phyloP scores from a whole-genome alignment of 2,797 vertebrate genomes.

The Pangasius mekongensis region DNA sequence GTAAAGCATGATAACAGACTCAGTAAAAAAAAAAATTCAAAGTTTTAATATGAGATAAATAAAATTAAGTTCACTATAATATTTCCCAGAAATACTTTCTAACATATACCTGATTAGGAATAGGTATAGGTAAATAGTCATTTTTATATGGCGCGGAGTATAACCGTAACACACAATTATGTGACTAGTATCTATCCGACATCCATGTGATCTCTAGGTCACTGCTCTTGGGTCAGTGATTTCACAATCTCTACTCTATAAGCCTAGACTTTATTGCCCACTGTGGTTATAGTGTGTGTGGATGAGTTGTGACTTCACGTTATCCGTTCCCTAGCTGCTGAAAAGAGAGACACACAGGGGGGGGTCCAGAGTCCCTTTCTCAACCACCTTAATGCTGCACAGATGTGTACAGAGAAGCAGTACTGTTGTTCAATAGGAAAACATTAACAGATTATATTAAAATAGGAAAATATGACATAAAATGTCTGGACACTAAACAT shows the following conservation, averaged over 20 bases:
- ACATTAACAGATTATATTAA: neutral
- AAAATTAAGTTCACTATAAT: neutral
- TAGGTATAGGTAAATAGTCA: neutral
- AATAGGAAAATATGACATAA: neutral
- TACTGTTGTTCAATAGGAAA: slow-evolving; percentile 2
- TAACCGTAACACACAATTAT: neutral
- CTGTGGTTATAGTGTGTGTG: slow-evolving; percentile 1
- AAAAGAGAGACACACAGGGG: slow-evolving; percentile 10
- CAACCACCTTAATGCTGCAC: slow-evolving; percentile 42
- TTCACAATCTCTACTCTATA: neutral
- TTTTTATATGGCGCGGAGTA: neutral
- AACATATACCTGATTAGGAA: neutral
- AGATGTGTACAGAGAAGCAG: slow-evolving; percentile 41
- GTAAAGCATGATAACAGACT: too few relatives aligned
- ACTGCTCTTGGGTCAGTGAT: neutral
- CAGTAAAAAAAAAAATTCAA: neutral
- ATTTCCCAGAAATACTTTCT: neutral
- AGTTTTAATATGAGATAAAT: neutral
- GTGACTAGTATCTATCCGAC: neutral
- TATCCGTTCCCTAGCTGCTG: neutral
- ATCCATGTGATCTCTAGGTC: neutral
- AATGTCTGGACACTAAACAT: too few relatives aligned
- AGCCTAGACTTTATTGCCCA: neutral
- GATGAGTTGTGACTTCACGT: slow-evolving; percentile 11
- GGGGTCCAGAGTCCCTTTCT: slow-evolving; percentile 40